Conservation (phyloP, 2,113 vertebrate genomes). For the Chionodraco myersi region DNA sequence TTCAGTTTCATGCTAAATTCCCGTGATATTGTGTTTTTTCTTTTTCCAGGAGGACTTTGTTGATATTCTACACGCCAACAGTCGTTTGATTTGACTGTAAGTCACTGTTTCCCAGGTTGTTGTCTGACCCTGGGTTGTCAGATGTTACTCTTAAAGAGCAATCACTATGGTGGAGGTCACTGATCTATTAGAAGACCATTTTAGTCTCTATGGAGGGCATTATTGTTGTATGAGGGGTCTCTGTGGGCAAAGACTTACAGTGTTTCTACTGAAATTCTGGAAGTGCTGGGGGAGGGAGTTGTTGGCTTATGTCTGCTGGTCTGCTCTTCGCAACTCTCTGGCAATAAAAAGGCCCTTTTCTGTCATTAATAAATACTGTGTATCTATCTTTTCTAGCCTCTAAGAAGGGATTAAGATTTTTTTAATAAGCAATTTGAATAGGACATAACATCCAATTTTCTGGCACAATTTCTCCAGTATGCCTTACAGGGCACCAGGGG, state of each 20-base stretch:
- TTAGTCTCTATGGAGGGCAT: not conserved
- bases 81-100: not conserved
- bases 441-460: not conserved
- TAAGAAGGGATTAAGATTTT: not conserved
- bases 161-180: not conserved
- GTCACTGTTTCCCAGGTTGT: not conserved
- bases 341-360: not conserved
- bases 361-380: not conserved
- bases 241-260: not conserved
- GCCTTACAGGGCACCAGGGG: too few relatives aligned
- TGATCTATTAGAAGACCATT: not conserved
- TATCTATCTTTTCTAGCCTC: not conserved
- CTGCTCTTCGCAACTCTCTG: not conserved
- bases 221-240: not conserved
- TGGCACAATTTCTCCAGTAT: not conserved
- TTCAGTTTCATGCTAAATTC: not conserved
- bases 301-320: not conserved
- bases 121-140: not conserved
- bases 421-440: not conserved
- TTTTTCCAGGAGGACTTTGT: not conserved
- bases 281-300: slow-evolving; percentile 1
- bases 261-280: not conserved
- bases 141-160: not conserved
- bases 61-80: not conserved
- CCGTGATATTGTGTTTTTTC: not conserved